Conservation (phyloP, 2,888 invertebrate species). For the Halictus ligatus region DNA sequence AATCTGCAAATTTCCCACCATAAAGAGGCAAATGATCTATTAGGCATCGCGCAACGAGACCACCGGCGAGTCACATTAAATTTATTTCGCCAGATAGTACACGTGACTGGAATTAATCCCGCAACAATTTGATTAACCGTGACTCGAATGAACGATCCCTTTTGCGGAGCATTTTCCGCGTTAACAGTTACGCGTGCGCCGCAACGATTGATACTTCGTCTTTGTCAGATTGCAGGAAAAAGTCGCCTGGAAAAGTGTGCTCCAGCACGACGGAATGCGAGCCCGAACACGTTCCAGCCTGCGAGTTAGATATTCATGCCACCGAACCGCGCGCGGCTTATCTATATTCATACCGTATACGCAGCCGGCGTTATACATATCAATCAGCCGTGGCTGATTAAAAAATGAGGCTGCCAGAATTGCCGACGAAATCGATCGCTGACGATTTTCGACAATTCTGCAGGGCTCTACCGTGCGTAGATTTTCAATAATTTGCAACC, state of each 20-base stretch:
- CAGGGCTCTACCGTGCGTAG: constrained; percentile 13
- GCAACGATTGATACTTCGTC: constrained; percentile 13
- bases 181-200: background rate
- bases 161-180: constrained; percentile 25
- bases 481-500: constrained; percentile 38
- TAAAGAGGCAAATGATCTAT: constrained; percentile 10
- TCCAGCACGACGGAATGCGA: constrained; percentile 34
- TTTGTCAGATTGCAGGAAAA: constrained; percentile 21
- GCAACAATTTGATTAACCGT: constrained; percentile 41
- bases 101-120: constrained; percentile 43
- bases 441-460: constrained; percentile 36
- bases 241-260: constrained; percentile 28
- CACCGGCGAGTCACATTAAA: constrained; percentile 23
- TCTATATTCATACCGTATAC: constrained; percentile 69
- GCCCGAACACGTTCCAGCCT: constrained; percentile 22
- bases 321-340: constrained; percentile 45
- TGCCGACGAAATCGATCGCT: constrained; percentile 23
- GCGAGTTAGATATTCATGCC: constrained; percentile 55
- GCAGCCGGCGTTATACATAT: constrained; percentile 58
- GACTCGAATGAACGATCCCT: constrained; percentile 19
- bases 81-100: constrained; percentile 28
- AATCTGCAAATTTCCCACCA: background rate
- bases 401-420: constrained; percentile 56
- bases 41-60: constrained; percentile 4
- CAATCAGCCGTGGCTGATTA: constrained; percentile 54